Conservation (phyloP, 2,113 vertebrate species). For the Penelope pileata region DNA sequence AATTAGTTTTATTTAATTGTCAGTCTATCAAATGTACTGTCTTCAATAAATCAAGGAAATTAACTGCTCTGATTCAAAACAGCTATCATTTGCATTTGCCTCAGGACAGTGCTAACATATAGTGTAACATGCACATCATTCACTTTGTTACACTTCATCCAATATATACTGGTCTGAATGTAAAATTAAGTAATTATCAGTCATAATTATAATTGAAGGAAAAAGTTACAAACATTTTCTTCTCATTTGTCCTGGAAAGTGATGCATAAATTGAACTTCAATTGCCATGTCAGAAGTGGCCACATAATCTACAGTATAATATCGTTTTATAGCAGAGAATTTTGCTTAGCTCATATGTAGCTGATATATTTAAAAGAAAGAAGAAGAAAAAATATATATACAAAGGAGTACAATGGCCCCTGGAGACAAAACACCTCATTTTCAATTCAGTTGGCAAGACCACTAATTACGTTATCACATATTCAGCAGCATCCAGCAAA, state of each 20-base stretch:
- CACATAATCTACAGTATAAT: slow-evolving; percentile 56
- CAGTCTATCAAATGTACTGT: slow-evolving; percentile 37
- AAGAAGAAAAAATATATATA: neutral
- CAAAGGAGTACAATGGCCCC: slow-evolving; percentile 53
- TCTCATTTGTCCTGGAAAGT: neutral
- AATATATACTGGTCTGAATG: neutral
- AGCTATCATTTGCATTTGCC: neutral
- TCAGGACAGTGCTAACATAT: neutral
- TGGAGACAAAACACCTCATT: slow-evolving; percentile 73
- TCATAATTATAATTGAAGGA: neutral
- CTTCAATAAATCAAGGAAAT: slow-evolving; percentile 50
- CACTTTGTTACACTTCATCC: neutral
- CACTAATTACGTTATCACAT: slow-evolving; percentile 81
- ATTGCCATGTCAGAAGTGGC: slow-evolving; percentile 19
- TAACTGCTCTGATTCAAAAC: slow-evolving; percentile 35
- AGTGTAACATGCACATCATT: neutral
- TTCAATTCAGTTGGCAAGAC: slow-evolving; percentile 76
- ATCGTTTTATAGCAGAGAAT: slow-evolving; percentile 56
- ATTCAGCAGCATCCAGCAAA: slow-evolving; percentile 77
- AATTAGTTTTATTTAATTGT: slow-evolving; percentile 43
- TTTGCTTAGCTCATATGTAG: slow-evolving; percentile 67
- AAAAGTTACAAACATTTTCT: neutral
- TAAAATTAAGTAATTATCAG: neutral
- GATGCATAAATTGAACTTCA: slow-evolving; percentile 41
- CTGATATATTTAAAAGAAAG: slow-evolving; percentile 51